Conservation (phyloP, 2,888 invertebrate species). For the Masnerella sp. region DNA sequence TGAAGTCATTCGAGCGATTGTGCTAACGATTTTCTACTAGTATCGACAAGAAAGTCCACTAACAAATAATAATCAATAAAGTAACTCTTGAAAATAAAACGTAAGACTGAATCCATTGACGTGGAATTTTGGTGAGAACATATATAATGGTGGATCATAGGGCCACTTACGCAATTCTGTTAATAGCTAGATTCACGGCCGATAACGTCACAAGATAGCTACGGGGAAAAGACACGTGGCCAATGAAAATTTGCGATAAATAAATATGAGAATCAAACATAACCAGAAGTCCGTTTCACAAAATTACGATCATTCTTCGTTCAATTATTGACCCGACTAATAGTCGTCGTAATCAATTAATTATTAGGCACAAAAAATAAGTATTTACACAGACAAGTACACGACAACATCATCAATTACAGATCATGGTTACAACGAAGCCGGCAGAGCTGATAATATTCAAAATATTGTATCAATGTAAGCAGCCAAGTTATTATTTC, state of each 20-base stretch:
- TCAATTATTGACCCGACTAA: slow-evolving; percentile 1
- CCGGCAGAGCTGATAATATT: slow-evolving; percentile 55
- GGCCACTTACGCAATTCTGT: slow-evolving; percentile 93
- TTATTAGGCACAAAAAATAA: slow-evolving; percentile 56
- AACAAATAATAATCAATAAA: slow-evolving; percentile 17
- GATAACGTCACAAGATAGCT: slow-evolving; percentile 96
- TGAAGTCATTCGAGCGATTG: slow-evolving; percentile 11
- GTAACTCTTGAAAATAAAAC: slow-evolving; percentile 31
- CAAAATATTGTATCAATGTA: slow-evolving; percentile 44
- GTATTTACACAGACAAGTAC: slow-evolving; percentile 47
- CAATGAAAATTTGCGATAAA: slow-evolving; percentile 67
- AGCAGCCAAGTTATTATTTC: slow-evolving; percentile 55
- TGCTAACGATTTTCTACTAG: slow-evolving; percentile 56
- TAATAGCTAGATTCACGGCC: slow-evolving; percentile 94
- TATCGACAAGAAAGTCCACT: slow-evolving; percentile 65
- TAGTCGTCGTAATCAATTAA: slow-evolving; percentile 63
- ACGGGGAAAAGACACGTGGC: slow-evolving; percentile 79
- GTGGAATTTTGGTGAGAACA: slow-evolving; percentile 66
- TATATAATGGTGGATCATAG: slow-evolving; percentile 76
- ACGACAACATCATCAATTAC: slow-evolving; percentile 57
- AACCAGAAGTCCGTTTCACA: slow-evolving; percentile 29
- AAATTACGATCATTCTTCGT: slow-evolving; percentile 27
- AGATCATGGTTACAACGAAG: slow-evolving; percentile 55
- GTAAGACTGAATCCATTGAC: slow-evolving; percentile 64
- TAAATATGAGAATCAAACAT: slow-evolving; percentile 28